These are phyloP conservation scores for Camponotus floridanus DNA, from an alignment of 1,140 invertebrate genomes.

Conservation along the genomic window DNA sequence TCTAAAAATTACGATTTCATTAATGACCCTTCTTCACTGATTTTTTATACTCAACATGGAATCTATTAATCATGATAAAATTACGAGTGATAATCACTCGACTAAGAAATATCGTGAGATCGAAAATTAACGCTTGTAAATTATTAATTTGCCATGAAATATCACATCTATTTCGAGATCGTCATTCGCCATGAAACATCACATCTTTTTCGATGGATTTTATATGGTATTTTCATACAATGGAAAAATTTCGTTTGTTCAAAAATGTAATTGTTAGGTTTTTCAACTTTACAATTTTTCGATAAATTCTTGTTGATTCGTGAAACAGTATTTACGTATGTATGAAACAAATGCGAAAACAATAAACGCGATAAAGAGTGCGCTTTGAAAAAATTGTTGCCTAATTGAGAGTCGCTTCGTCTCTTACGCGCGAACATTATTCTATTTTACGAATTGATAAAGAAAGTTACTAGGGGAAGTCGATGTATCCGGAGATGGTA, in stretches of 20 bases:
- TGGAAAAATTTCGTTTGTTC: background rate
- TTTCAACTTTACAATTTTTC: background rate
- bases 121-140: background rate
- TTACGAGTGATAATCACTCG: background rate
- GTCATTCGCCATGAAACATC: background rate
- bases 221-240: background rate
- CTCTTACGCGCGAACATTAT: background rate
- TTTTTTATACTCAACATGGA: background rate
- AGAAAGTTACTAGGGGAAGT: background rate
- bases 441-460: conserved; percentile 45
- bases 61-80: background rate
- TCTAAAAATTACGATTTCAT: conserved; percentile 14
- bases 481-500: conserved; percentile 44
- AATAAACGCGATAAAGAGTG: background rate
- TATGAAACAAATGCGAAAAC: background rate
- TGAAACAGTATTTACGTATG: background rate
- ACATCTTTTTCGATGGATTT: background rate
- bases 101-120: background rate
- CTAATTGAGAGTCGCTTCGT: conserved; percentile 60
- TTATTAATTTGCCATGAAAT: background rate
- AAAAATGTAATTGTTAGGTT: background rate
- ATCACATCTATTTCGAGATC: background rate
- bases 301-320: background rate
- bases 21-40: background rate
- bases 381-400: conserved; percentile 50